These are phyloP conservation scores for Drosophila saltans DNA, from an alignment of 1,140 invertebrate species.

Conservation along the genomic window DNA sequence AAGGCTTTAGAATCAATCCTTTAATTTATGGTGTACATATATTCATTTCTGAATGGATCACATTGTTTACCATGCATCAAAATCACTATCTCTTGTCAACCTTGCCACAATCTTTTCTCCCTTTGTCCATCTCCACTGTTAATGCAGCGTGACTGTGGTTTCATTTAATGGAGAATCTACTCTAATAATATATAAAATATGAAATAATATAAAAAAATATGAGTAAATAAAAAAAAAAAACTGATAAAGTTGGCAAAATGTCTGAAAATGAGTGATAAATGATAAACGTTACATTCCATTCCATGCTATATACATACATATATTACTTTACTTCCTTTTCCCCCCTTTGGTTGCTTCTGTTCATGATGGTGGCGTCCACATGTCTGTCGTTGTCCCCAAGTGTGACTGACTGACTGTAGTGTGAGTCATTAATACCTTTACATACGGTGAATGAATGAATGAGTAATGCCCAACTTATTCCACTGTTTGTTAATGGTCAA, in stretches of 20 bases:
- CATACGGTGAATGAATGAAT: neutral
- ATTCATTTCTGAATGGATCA: too few relatives aligned
- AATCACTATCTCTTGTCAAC: neutral
- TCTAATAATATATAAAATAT: neutral
- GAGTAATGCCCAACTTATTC: neutral
- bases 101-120: too few relatives aligned
- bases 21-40: too few relatives aligned
- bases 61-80: neutral
- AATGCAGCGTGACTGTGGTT: neutral
- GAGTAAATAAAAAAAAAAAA: neutral
- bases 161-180: neutral
- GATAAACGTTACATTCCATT: constrained; percentile 5
- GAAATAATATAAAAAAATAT: neutral
- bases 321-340: neutral
- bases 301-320: neutral
- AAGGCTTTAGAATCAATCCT: too few relatives aligned
- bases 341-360: neutral
- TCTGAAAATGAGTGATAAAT: neutral
- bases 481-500: neutral
- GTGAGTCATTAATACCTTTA: neutral
- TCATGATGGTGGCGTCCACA: neutral
- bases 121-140: neutral
- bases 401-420: neutral
- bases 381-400: constrained; percentile 1
- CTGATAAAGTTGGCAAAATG: neutral